A percentile compares a stretch with the other conserved stretches of the same genome.
These are phyloP conservation scores for Ciconia nigra DNA, from an alignment of 2,797 vertebrate species.

Conservation along the genomic window DNA sequence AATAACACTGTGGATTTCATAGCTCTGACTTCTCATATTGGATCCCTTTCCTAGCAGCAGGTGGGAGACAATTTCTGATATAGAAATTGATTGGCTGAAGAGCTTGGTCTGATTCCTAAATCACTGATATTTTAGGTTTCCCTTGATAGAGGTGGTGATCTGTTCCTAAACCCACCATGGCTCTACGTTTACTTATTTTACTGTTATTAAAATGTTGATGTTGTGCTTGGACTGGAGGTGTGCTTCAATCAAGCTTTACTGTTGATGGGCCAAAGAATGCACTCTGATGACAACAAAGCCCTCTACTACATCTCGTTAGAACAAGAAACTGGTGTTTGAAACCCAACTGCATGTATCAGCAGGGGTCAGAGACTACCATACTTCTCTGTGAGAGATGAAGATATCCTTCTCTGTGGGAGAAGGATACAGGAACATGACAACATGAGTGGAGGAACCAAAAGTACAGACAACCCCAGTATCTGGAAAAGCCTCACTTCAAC, in stretches of 20 bases:
- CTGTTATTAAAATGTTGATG: background rate
- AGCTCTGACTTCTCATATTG: background rate
- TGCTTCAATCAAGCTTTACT: background rate
- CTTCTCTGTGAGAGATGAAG: background rate
- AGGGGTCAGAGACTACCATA: background rate
- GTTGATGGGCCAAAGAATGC: background rate
- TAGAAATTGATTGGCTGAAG: background rate
- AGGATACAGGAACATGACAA: background rate
- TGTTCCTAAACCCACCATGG: accelerated
- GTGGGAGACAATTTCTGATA: background rate
- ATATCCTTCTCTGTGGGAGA: background rate
- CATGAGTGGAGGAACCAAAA: background rate
- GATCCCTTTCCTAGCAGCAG: background rate
- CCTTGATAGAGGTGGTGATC: background rate
- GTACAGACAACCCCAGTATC: accelerated
- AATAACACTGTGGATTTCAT: background rate
- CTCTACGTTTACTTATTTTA: background rate
- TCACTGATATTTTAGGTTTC: background rate
- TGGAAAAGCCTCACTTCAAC: background rate
- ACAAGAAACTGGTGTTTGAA: background rate
- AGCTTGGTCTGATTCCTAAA: background rate
- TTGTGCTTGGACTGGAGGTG: background rate
- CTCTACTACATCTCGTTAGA: background rate
- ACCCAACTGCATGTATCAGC: background rate
- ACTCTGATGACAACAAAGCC: background rate